phyloP scores from a whole-genome alignment of 2,888 invertebrate genomes.

The Drosophila ezoana region DNA sequence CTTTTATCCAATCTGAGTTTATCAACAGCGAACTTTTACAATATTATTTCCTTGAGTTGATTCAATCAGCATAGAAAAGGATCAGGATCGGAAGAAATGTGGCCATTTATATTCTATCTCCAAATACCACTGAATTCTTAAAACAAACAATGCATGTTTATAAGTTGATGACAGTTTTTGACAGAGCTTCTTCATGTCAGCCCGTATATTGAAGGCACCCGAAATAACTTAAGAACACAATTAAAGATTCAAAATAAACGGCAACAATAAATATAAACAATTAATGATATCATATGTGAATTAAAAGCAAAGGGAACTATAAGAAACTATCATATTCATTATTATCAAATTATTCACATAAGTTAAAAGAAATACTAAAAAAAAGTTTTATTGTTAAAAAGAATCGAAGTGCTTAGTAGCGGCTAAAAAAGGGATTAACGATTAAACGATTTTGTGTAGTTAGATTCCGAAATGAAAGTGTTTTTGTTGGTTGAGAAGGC shows the following conservation, averaged over 20 bases:
- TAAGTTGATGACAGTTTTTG: slow-evolving; percentile 28
- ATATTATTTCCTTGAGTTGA: too few species aligned
- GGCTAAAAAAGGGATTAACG: background rate
- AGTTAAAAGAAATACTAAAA: slow-evolving; percentile 18
- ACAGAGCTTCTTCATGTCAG: slow-evolving; percentile 4
- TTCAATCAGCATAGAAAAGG: background rate
- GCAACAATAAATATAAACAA: slow-evolving; percentile 28
- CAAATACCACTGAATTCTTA: background rate
- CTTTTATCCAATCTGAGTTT: too few species aligned
- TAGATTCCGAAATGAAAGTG: slow-evolving; percentile 30
- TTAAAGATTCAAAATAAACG: slow-evolving; percentile 31
- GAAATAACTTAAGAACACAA: slow-evolving; percentile 4
- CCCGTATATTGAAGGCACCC: slow-evolving; percentile 11
- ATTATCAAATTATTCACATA: slow-evolving; percentile 23
- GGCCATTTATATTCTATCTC: background rate
- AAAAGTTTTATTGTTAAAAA: slow-evolving; percentile 23
- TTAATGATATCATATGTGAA: slow-evolving; percentile 29
- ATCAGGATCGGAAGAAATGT: background rate
- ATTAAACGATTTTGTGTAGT: slow-evolving; percentile 31
- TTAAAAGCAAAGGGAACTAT: background rate
- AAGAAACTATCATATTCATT: slow-evolving; percentile 38
- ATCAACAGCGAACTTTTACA: too few species aligned
- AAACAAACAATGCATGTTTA: slow-evolving; percentile 13
- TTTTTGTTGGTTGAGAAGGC: slow-evolving; percentile 2
- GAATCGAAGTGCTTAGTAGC: slow-evolving; percentile 17